Conservation (phyloP, 2,113 vertebrate genomes). For the Eudorcas thomsonii region DNA sequence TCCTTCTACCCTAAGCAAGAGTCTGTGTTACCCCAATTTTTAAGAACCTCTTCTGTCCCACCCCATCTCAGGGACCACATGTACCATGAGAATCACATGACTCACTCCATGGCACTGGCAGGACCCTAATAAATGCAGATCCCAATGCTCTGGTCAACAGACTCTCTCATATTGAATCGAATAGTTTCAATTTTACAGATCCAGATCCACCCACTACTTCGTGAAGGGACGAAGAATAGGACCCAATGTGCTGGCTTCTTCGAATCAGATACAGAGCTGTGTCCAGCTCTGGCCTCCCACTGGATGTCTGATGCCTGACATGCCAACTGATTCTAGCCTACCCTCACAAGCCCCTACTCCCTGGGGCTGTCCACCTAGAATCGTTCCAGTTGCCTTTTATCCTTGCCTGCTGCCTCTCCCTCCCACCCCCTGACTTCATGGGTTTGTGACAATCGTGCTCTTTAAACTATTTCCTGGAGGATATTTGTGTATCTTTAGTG, state of each 20-base stretch:
- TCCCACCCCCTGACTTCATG: background rate
- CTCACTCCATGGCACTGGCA: too few species aligned
- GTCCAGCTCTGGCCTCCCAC: background rate
- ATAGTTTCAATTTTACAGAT: background rate
- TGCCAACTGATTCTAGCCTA: background rate
- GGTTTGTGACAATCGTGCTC: slow-evolving; percentile 44
- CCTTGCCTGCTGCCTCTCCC: background rate
- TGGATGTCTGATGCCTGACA: background rate
- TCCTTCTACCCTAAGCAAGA: background rate
- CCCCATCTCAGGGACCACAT: background rate
- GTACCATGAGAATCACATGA: background rate
- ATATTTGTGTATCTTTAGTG: slow-evolving; percentile 64
- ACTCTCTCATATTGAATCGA: background rate
- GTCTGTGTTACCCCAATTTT: too few species aligned
- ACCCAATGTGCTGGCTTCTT: background rate
- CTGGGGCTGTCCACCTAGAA: background rate
- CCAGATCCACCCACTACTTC: background rate
- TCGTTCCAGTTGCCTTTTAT: background rate
- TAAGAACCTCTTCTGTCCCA: background rate
- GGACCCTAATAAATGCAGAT: background rate
- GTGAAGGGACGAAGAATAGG: background rate
- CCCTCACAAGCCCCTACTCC: background rate
- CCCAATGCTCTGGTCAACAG: background rate
- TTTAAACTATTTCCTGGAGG: slow-evolving; percentile 63
- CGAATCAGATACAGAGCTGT: background rate